Evolutionary conservation across 2,797 vertebrate species (phyloP).

Genomic region (Agapornis canus): DNA sequence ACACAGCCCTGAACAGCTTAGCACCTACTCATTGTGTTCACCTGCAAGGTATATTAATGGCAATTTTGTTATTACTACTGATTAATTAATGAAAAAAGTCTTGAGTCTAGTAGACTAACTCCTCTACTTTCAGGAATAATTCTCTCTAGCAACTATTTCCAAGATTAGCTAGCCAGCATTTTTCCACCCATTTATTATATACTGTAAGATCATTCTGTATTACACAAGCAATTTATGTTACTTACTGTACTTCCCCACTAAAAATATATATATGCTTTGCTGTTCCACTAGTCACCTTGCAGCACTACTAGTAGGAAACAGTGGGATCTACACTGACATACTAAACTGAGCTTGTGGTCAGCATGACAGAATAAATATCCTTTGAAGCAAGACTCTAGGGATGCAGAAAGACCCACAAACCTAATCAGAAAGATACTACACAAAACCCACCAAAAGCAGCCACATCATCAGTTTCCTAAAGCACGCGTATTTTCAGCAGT

Average conservation of each 20-base stretch:
- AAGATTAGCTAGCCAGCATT: not conserved
- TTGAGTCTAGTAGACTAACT: fast-evolving
- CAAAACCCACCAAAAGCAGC: not conserved
- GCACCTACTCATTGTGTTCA: not conserved
- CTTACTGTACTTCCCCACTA: not conserved
- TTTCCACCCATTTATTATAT: not conserved
- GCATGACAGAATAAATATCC: not conserved
- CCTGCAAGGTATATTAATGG: not conserved
- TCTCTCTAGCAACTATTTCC: not conserved
- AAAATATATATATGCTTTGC: not conserved
- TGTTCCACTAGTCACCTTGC: not conserved
- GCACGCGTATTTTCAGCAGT: not conserved
- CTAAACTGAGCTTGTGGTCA: not conserved
- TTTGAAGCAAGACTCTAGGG: not conserved
- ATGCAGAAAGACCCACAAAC: not conserved
- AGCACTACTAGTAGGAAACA: not conserved
- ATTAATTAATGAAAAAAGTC: not conserved
- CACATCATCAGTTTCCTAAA: not conserved
- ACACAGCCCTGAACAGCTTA: not conserved
- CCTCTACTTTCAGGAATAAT: not conserved
- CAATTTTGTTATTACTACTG: not conserved
- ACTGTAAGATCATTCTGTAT: not conserved
- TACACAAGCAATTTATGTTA: not conserved
- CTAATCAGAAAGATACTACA: not conserved
- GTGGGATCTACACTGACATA: not conserved